These are phyloP conservation scores for Stigmatopora argus DNA, from an alignment of 2,113 vertebrate species.

Conservation along the genomic window DNA sequence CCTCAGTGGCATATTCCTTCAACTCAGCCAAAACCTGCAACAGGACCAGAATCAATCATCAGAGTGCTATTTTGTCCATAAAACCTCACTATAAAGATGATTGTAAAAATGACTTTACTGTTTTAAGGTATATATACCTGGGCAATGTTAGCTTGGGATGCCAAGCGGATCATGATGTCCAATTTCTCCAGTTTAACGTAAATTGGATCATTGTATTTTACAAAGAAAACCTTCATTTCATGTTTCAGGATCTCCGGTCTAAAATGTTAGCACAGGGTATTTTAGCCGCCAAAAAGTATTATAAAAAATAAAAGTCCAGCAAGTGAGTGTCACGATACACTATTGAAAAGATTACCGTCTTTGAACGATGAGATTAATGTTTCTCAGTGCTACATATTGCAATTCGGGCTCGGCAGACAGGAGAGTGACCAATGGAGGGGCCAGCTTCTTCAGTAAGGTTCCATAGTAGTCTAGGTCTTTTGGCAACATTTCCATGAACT, in stretches of 20 bases:
- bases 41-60: neutral
- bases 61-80: neutral
- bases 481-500: constrained; percentile 98
- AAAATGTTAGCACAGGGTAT: constrained; percentile 12
- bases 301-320: neutral
- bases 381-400: constrained; percentile 94
- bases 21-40: constrained; percentile 90
- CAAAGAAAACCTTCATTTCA: constrained; percentile 99
- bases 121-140: constrained; percentile 71
- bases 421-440: constrained; percentile 91
- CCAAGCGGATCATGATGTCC: constrained; percentile 98
- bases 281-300: neutral
- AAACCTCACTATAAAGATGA: neutral
- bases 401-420: constrained; percentile 93
- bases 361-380: constrained; percentile 99
- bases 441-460: constrained; percentile 93
- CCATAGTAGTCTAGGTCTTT: constrained; percentile 97
- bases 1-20: constrained; percentile 96
- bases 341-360: constrained; percentile 77
- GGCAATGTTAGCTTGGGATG: constrained; percentile 96
- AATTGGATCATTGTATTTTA: constrained; percentile 99
- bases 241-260: constrained; percentile 97
- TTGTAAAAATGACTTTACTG: neutral
- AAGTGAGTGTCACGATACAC: neutral
- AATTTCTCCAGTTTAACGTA: constrained; percentile 98